Evolutionary conservation across 2,797 vertebrate species (phyloP).

Genomic region (Echeneis naucrates): DNA sequence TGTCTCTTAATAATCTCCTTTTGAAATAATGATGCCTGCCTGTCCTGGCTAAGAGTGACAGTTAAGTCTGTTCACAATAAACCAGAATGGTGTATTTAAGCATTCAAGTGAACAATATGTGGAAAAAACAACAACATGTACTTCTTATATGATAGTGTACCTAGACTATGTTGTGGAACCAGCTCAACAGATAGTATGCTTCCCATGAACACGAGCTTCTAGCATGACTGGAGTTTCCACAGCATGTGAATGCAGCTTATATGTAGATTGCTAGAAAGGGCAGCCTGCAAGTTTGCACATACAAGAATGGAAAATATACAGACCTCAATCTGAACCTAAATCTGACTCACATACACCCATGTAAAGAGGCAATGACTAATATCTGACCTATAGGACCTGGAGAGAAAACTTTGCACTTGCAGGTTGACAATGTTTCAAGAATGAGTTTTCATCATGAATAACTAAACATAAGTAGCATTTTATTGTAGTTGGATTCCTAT

Average conservation of each 20-base stretch:
- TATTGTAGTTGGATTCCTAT: not conserved
- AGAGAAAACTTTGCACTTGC: not conserved
- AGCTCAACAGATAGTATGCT: conserved; percentile 1
- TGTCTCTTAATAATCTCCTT: not conserved
- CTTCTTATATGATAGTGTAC: too few relatives aligned
- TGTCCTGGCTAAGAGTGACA: not conserved
- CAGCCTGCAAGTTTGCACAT: not conserved
- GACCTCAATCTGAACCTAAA: not conserved
- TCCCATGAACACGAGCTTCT: not conserved
- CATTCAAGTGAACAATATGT: too few relatives aligned
- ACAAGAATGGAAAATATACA: not conserved
- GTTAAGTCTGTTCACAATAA: not conserved
- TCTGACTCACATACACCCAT: too few relatives aligned
- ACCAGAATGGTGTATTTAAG: not conserved
- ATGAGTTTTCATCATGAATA: not conserved
- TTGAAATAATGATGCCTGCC: not conserved
- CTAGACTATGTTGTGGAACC: conserved; percentile 34
- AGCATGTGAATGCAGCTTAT: not conserved
- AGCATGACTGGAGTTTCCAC: conserved; percentile 23
- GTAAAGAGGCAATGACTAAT: not conserved
- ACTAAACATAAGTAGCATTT: not conserved
- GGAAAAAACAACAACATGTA: too few relatives aligned
- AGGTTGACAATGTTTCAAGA: not conserved
- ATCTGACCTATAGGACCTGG: not conserved
- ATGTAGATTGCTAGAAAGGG: not conserved